Base-by-base conservation (phyloP, 2,113 vertebrate genomes). In the Notiomystis cincta region DNA sequence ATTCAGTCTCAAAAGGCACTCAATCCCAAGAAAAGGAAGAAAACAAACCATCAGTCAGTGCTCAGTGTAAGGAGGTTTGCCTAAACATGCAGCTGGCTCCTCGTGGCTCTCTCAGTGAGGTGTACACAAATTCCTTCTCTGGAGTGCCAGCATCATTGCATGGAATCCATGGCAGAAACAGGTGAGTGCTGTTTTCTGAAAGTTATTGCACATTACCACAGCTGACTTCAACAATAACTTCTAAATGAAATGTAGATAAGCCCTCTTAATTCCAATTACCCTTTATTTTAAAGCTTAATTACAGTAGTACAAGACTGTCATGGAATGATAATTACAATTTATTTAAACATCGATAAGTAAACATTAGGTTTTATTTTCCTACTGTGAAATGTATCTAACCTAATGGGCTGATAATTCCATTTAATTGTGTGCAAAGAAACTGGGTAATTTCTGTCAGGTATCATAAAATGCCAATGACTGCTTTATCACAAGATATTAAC, bases 211-310 rank as follows among this genome's bases (percentile, higher is more conserved):
- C 44, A 58, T 85, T 92, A 66, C 24, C 58, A 66, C 72, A 93
- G 75, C 25, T 88, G 76, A 90, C 56, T 96, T 86, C 82, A 81
- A 83, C 58, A 88, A 28, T 73, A 96, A 89, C 82, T 95, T 96
- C 64, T 57, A 83, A 96, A 93, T 78, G 50, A 88, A 95, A 94
- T 31, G 72, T 48, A 93, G 93, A 90, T 93, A 95, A 96, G 35
- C 76, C n/a, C 79, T 86, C 75, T 92, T 92, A 93, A 94, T 97
- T 94, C 82, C 89, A 97, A 94, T 91, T 96, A 83, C 45, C 85
- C 48, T 89, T 92, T 93, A 69, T 94, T 94, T 92, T 94, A 88
- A 93, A 92, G 85, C 82, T 96, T 97, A 94, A 97, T 96, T 97
- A 90, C 93, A 87, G 92, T 48, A 87, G 72, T 82, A 85, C 65